Conservation (phyloP, 2,888 invertebrate species). For the Sesia apiformis region DNA sequence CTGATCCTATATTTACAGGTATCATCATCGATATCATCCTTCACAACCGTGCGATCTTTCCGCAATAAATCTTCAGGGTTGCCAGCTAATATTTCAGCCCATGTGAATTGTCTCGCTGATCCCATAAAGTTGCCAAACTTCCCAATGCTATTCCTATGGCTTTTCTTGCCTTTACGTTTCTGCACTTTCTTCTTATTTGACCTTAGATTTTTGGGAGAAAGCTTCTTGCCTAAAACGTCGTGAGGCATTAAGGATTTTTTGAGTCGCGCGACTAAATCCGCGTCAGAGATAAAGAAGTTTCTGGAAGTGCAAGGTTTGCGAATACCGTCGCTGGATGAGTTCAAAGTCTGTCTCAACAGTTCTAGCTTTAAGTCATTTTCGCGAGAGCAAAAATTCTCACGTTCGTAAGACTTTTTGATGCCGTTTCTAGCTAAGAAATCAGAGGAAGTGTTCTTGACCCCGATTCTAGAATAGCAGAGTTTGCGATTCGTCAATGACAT, state of each 20-base stretch:
- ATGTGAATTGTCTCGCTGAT: conserved; percentile 74
- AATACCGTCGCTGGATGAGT: conserved; percentile 58
- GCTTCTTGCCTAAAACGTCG: conserved; percentile 60
- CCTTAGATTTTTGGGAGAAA: conserved; percentile 78
- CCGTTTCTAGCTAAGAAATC: conserved; percentile 55
- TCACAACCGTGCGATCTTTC: conserved; percentile 41
- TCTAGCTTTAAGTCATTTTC: conserved; percentile 62
- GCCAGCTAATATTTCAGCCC: conserved; percentile 79
- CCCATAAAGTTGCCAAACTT: conserved; percentile 71
- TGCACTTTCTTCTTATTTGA: conserved; percentile 69
- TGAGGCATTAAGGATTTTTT: conserved; percentile 68
- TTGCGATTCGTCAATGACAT: conserved; percentile 50
- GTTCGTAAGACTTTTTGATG: conserved; percentile 52
- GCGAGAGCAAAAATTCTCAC: conserved; percentile 56
- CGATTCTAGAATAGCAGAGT: conserved; percentile 44
- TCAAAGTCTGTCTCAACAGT: conserved; percentile 54
- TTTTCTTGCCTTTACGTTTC: conserved; percentile 58
- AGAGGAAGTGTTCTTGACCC: conserved; percentile 50
- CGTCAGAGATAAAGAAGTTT: conserved; percentile 66
- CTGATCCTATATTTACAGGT: conserved; percentile 61
- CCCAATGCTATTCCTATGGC: conserved; percentile 58
- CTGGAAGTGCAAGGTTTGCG: conserved; percentile 60
- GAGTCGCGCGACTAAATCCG: conserved; percentile 56
- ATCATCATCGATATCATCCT: conserved; percentile 41
- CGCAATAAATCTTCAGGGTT: conserved; percentile 78